phyloP scores from a whole-genome alignment of 35 echinoderm and acorn worm genomes.

The Apostichopus japonicus region DNA sequence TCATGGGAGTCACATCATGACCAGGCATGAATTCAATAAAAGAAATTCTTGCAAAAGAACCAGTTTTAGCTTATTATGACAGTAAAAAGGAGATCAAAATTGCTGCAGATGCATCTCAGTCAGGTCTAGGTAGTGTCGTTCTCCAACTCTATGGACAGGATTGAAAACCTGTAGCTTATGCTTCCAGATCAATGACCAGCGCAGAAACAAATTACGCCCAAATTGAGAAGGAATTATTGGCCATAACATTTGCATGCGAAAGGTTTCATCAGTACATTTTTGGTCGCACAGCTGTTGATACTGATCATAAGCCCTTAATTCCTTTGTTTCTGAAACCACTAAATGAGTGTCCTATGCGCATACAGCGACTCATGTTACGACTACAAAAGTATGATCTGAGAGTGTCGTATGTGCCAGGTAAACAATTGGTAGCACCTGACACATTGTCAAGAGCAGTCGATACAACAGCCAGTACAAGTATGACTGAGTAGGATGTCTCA shows the following conservation, averaged over 20 bases:
- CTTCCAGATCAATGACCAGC: conserved; percentile 51
- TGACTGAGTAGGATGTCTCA: conserved; percentile 29
- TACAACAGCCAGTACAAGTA: conserved; percentile 4
- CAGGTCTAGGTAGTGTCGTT: conserved; percentile 57
- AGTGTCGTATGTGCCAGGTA: conserved; percentile 61
- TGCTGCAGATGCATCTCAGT: conserved; percentile 50
- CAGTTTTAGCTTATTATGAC: no score
- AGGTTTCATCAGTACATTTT: conserved; percentile 57
- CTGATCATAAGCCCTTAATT: conserved; percentile 70
- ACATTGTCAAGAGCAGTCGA: conserved; percentile 61
- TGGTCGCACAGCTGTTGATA: conserved; percentile 41
- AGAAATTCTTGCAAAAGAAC: neutral
- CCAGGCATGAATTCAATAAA: neutral
- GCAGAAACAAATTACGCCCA: conserved; percentile 61
- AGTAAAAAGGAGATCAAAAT: conserved; percentile 24
- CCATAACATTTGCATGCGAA: conserved; percentile 65
- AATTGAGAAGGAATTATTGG: conserved; percentile 60
- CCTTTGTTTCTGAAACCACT: conserved; percentile 69
- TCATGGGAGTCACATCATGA: no score
- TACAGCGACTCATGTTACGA: conserved; percentile 56
- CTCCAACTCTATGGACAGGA: conserved; percentile 50
- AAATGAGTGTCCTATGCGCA: conserved; percentile 67
- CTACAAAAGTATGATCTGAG: conserved; percentile 68
- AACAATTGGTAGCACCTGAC: conserved; percentile 59
- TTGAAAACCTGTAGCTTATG: conserved; percentile 67